Base-by-base conservation (phyloP, 2,797 vertebrate genomes). In the Melanotaenia nigrans region DNA sequence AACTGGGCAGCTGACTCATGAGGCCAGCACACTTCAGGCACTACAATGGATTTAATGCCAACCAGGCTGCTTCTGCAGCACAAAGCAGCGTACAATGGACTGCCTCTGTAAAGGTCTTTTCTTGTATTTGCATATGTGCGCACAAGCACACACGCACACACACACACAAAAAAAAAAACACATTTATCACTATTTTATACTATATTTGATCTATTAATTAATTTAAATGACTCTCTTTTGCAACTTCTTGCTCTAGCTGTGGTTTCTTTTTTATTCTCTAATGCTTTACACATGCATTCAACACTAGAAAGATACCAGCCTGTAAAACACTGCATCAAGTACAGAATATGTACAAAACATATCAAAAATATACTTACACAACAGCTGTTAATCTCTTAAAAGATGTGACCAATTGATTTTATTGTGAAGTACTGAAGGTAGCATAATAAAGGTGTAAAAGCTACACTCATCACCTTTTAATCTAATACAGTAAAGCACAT, bases 1-100 rank as follows among this genome's bases (percentile, higher is more conserved):
- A 82, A 79, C 68, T 71, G 32, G 61, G 72, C 70, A 8, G 53
- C 65, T 86, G 87, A 89, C 74, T 84, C 82, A 84, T 65, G 20
- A 69, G 4, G 66, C n/a, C 66, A 68, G 72, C 65, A 72, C 63
- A 73, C 1, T 30, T 40, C 22, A 45, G 61, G 57, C 64, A 72
- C 87, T 82, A 61, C 80, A 81, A 38, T 71, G 33, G 64, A 55
- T 60, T 25, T 67, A 30, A 42, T 45, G 42, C 16, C 18, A 45
- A 45, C 18, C 42, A 20, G 25, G 28, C 14, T 3, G 49, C 22
- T 25, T 25, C 24, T 54, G 24, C 14, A 54, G 53, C 53, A 54
- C 13, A 54, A 25, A 54, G 5, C 13, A 28, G 5, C 4, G 12
- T 24, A 24, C 7, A 51, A 12, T 1, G 1, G n/a, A 3, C 49